phyloP scores from a whole-genome alignment of 2,797 vertebrate species.

The Acanthurus leucopareius region DNA sequence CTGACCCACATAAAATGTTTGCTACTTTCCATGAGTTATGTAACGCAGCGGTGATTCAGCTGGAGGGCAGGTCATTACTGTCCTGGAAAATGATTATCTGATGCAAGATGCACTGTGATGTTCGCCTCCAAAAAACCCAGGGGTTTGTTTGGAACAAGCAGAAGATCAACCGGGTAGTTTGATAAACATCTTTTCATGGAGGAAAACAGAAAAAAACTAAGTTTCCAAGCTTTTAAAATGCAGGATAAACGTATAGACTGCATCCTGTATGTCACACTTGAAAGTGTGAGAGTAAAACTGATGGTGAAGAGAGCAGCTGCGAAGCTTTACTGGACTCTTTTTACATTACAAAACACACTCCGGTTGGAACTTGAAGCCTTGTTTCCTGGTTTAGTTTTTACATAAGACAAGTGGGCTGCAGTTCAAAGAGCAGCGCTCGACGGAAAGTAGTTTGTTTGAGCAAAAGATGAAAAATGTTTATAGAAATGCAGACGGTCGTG shows the following conservation, averaged over 20 bases:
- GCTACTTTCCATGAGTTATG: background rate
- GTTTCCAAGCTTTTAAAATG: background rate
- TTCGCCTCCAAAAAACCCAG: background rate
- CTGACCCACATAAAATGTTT: conserved; percentile 35
- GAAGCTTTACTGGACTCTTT: conserved; percentile 3
- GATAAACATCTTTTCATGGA: background rate
- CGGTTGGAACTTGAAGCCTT: background rate
- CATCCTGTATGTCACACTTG: background rate
- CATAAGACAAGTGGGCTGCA: background rate
- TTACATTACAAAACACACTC: background rate
- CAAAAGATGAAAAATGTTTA: conserved; percentile 16
- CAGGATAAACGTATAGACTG: background rate
- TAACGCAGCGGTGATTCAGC: conserved; percentile 24
- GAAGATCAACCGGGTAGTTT: background rate
- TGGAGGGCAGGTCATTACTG: background rate
- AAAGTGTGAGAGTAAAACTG: background rate
- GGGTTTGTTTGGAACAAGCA: background rate
- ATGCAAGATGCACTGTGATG: background rate
- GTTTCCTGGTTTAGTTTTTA: background rate
- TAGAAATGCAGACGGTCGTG: conserved; percentile 29
- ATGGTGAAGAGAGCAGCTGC: conserved; percentile 12
- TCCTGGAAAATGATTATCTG: conserved; percentile 24
- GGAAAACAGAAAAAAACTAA: background rate
- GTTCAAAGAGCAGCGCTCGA: background rate
- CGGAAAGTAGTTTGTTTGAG: conserved; percentile 19